Percentiles rank a stretch among this genome's conserved stretches.
phyloP scores from a whole-genome alignment of 1,140 invertebrate genomes.

The Lasioglossum baleicum region DNA sequence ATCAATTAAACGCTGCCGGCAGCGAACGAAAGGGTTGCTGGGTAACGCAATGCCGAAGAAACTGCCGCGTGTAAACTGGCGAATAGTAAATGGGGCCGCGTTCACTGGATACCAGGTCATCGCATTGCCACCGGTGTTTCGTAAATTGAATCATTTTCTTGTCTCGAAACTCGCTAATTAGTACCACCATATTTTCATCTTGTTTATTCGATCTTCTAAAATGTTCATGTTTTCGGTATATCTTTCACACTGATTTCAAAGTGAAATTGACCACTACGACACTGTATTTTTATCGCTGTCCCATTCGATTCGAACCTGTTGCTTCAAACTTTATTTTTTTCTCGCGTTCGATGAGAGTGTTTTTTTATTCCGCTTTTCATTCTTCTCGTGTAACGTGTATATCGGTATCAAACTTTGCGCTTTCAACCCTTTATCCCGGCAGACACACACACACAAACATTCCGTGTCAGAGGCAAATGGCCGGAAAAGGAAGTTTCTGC shows the following conservation, averaged over 20 bases:
- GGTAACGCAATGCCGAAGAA: constrained; percentile 37
- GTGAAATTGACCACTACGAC: too few relatives aligned
- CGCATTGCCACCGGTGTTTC: constrained; percentile 6
- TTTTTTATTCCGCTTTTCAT: too few relatives aligned
- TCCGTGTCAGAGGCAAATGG: not conserved
- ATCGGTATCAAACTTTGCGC: not conserved
- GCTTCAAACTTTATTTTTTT: not conserved
- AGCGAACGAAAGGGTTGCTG: constrained; percentile 9
- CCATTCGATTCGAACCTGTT: not conserved
- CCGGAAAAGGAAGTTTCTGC: not conserved
- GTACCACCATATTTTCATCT: not conserved
- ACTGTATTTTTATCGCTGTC: too few relatives aligned
- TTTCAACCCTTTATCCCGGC: not conserved
- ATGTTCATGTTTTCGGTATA: too few relatives aligned
- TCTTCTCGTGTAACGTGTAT: not conserved
- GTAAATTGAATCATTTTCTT: constrained; percentile 51
- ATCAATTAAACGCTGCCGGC: constrained; percentile 60
- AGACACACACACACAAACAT: too few relatives aligned
- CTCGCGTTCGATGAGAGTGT: too few relatives aligned
- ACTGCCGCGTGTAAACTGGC: constrained; percentile 51
- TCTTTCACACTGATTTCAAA: too few relatives aligned
- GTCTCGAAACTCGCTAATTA: not conserved
- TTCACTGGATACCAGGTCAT: constrained; percentile 10
- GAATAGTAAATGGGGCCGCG: constrained; percentile 36
- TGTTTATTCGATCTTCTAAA: not conserved